These are phyloP conservation scores for Labeo calbasu DNA, from an alignment of 2,797 vertebrate species.

Conservation along the genomic window DNA sequence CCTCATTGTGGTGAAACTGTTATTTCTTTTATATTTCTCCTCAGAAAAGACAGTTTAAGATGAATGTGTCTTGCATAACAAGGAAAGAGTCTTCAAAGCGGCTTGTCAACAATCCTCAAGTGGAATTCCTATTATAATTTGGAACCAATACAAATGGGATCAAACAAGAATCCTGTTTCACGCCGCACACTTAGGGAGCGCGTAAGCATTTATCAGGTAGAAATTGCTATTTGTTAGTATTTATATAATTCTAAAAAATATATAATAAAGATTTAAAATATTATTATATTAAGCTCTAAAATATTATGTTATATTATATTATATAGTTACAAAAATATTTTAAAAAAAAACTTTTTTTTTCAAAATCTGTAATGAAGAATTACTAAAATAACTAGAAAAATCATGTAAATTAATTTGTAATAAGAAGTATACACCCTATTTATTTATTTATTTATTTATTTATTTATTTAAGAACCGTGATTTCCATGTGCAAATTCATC, in stretches of 20 bases:
- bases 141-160: not conserved
- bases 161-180: not conserved
- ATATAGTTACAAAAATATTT: no score
- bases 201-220: not conserved
- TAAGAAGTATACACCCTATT: not conserved
- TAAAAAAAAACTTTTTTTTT: no score
- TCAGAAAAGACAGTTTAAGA: constrained; percentile 8
- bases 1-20: constrained; percentile 13
- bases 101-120: constrained; percentile 19
- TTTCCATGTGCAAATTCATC: not conserved
- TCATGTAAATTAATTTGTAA: not conserved
- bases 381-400: not conserved
- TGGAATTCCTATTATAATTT: not conserved
- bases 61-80: not conserved
- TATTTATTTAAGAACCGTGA: not conserved
- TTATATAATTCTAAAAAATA: no score
- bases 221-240: no score
- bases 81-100: not conserved
- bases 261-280: no score
- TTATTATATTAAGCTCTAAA: no score
- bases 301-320: no score
- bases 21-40: constrained; percentile 16
- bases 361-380: not conserved
- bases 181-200: not conserved
- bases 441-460: no score